A percentile compares a stretch with the other conserved stretches of the same genome.
phyloP scores from a whole-genome alignment of 2,888 invertebrate species.

The Lissocephala sabroskyi region DNA sequence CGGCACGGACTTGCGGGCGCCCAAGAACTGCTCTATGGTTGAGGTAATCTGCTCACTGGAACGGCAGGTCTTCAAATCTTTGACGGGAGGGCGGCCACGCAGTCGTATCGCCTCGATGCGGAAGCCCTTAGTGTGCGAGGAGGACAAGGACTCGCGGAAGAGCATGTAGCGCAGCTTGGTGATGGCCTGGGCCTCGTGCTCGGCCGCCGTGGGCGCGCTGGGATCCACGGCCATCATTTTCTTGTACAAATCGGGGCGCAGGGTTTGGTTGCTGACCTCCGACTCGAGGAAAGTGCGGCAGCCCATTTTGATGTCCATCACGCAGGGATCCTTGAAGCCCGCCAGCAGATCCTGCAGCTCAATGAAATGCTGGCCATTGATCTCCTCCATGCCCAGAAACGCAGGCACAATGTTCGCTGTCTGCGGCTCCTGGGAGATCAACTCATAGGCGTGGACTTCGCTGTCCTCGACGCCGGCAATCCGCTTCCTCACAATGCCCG shows the following conservation, averaged over 20 bases:
- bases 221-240: slow-evolving; percentile 97
- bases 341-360: slow-evolving; percentile 94
- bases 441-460: slow-evolving; percentile 85
- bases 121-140: slow-evolving; percentile 96
- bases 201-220: slow-evolving; percentile 90
- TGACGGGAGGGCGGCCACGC: too few relatives aligned
- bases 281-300: slow-evolving; percentile 95
- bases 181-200: slow-evolving; percentile 90
- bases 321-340: slow-evolving; percentile 92
- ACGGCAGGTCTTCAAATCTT: too few relatives aligned
- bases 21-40: too few relatives aligned
- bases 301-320: slow-evolving; percentile 98
- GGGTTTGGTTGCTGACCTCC: slow-evolving; percentile 92
- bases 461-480: slow-evolving; percentile 82
- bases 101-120: slow-evolving; percentile 83
- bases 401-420: slow-evolving; percentile 79
- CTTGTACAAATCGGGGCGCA: slow-evolving; percentile 96
- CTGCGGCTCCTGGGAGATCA: slow-evolving; percentile 81
- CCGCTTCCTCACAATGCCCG: slow-evolving; percentile 95
- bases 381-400: slow-evolving; percentile 86
- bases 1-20: too few relatives aligned
- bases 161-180: slow-evolving; percentile 96
- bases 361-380: slow-evolving; percentile 86
- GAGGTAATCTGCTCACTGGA: too few relatives aligned
- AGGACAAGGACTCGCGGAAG: slow-evolving; percentile 97